phyloP scores from a whole-genome alignment of 23 tunicate genomes.

The Trididemnum nubilum region DNA sequence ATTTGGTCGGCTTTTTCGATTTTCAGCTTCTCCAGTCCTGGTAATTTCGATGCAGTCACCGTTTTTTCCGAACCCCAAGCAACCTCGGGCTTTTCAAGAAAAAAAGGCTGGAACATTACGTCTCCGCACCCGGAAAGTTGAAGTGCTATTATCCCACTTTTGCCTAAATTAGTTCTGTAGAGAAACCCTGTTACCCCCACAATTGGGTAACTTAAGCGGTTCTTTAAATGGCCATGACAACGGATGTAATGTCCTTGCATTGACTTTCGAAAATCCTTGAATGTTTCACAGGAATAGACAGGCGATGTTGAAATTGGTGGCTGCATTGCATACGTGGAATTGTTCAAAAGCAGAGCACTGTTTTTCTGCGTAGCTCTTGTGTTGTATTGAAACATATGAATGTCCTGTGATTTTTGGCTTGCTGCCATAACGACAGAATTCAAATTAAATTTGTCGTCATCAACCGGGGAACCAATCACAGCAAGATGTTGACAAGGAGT shows the following conservation, averaged over 20 bases:
- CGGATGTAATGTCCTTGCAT: not conserved
- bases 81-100: not conserved
- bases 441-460: not conserved
- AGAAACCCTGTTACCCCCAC: constrained; percentile 6
- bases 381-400: constrained; percentile 32
- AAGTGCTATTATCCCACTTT: not conserved
- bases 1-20: not conserved
- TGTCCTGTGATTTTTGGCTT: constrained; percentile 15
- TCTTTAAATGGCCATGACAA: constrained; percentile 10
- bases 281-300: constrained; percentile 3
- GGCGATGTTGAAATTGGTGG: constrained; percentile 14
- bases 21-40: not conserved
- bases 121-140: constrained; percentile 34
- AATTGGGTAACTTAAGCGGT: constrained; percentile 26
- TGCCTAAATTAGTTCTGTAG: not conserved
- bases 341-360: not conserved
- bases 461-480: not conserved
- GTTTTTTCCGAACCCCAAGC: not conserved
- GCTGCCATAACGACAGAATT: constrained; percentile 15
- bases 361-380: not conserved
- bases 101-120: constrained; percentile 16
- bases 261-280: constrained; percentile 5
- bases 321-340: not conserved
- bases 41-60: not conserved
- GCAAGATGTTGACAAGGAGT: constrained; percentile 32